Conservation (phyloP, 2,797 vertebrate genomes). For the Malacoctenus gilli region DNA sequence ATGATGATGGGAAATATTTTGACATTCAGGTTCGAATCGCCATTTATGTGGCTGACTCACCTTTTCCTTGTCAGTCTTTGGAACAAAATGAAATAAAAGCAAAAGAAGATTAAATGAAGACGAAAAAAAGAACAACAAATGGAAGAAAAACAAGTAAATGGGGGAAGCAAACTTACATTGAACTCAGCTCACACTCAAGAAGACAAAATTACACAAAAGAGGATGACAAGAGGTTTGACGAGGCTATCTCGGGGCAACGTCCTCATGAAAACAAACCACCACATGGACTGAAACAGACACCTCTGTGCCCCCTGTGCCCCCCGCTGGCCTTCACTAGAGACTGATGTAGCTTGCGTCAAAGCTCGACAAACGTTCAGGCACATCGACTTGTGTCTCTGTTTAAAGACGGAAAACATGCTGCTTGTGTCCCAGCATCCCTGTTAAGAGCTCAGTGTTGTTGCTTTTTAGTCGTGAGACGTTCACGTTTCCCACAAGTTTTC, state of each 20-base stretch:
- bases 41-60: slow-evolving; percentile 45
- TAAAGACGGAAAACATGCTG: too few relatives aligned
- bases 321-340: too few relatives aligned
- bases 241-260: not conserved
- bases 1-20: not conserved
- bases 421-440: too few relatives aligned
- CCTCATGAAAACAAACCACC: too few relatives aligned
- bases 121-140: not conserved
- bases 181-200: not conserved
- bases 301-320: too few relatives aligned
- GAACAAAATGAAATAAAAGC: slow-evolving; percentile 18
- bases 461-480: not conserved
- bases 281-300: too few relatives aligned
- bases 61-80: slow-evolving; percentile 69
- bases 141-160: not conserved
- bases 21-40: too few relatives aligned
- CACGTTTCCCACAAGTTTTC: slow-evolving; percentile 31
- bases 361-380: too few relatives aligned
- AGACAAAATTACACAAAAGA: not conserved
- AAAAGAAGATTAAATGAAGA: slow-evolving; percentile 17
- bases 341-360: too few relatives aligned
- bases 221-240: slow-evolving; percentile 32
- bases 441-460: too few relatives aligned
- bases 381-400: too few relatives aligned
- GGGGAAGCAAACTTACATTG: not conserved